These are phyloP conservation scores for Phalacrocorax carbo DNA, from an alignment of 2,113 vertebrate genomes.

Conservation along the genomic window DNA sequence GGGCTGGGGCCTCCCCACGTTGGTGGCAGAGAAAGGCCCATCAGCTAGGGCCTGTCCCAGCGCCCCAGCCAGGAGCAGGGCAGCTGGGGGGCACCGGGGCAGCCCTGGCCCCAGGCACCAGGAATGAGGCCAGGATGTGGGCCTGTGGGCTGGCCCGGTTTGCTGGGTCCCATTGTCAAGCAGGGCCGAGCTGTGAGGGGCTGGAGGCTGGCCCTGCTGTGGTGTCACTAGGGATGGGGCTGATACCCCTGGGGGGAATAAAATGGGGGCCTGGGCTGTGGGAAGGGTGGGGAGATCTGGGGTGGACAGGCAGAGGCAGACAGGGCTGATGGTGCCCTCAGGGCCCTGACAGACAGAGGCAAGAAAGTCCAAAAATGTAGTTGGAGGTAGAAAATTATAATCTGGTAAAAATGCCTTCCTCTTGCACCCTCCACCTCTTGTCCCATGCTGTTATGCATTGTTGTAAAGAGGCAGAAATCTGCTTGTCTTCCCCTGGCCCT, in stretches of 20 bases:
- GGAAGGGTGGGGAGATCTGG: neutral
- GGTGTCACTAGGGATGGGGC: too few species aligned
- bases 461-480: neutral
- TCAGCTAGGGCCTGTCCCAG: neutral
- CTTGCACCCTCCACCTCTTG: too few species aligned
- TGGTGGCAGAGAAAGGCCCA: neutral
- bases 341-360: neutral
- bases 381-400: neutral
- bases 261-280: neutral
- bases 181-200: neutral
- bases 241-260: neutral
- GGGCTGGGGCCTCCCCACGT: too few species aligned
- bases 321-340: neutral
- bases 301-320: too few species aligned
- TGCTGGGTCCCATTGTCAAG: accelerated
- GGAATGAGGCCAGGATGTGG: neutral
- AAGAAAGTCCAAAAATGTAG: neutral
- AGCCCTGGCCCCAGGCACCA: neutral
- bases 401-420: neutral
- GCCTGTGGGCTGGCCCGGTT: neutral
- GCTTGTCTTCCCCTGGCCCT: neutral
- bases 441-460: accelerated
- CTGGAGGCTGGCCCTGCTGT: neutral
- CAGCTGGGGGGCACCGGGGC: too few species aligned
- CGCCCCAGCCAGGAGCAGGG: neutral